Evolutionary conservation across 2,797 vertebrate genomes (phyloP).

Genomic region (Myoxocephalus aenaeus): DNA sequence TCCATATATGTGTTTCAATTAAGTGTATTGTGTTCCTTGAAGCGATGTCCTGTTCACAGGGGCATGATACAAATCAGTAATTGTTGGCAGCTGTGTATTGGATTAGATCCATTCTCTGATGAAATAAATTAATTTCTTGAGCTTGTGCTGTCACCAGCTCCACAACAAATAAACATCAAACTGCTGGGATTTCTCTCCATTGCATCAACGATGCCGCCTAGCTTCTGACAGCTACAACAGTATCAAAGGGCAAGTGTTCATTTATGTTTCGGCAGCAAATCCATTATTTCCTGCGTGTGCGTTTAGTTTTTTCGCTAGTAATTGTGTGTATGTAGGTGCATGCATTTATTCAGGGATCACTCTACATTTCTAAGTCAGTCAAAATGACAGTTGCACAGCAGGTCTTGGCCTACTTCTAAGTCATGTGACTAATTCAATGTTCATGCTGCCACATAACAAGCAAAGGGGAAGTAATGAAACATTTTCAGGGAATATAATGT

Average conservation of each 20-base stretch:
- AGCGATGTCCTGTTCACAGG: conserved; percentile 55
- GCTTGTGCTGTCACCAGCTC: conserved; percentile 65
- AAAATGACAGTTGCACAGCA: conserved; percentile 47
- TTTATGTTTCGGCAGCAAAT: conserved; percentile 68
- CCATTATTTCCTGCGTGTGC: conserved; percentile 54
- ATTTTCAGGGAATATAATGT: conserved; percentile 44
- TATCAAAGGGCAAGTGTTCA: conserved; percentile 76
- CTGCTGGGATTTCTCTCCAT: conserved; percentile 70
- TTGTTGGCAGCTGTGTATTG: conserved; percentile 38
- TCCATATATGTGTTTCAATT: conserved; percentile 75
- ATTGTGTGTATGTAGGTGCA: conserved; percentile 7
- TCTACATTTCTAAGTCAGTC: conserved; percentile 56
- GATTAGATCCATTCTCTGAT: conserved; percentile 60
- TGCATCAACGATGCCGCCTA: conserved; percentile 72
- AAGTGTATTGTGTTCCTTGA: conserved; percentile 68
- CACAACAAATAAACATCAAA: conserved; percentile 71
- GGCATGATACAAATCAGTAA: conserved; percentile 59
- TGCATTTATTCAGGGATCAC: conserved; percentile 52
- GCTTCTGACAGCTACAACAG: conserved; percentile 68
- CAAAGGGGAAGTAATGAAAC: conserved; percentile 30
- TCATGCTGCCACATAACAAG: conserved; percentile 39
- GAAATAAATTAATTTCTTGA: conserved; percentile 67
- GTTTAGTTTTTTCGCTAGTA: conserved; percentile 20
- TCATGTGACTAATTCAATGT: conserved; percentile 45
- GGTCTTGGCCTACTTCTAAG: conserved; percentile 48